Evolutionary conservation across 1,140 invertebrate genomes (phyloP).

Genomic region (Rhizoglyphus robini): DNA sequence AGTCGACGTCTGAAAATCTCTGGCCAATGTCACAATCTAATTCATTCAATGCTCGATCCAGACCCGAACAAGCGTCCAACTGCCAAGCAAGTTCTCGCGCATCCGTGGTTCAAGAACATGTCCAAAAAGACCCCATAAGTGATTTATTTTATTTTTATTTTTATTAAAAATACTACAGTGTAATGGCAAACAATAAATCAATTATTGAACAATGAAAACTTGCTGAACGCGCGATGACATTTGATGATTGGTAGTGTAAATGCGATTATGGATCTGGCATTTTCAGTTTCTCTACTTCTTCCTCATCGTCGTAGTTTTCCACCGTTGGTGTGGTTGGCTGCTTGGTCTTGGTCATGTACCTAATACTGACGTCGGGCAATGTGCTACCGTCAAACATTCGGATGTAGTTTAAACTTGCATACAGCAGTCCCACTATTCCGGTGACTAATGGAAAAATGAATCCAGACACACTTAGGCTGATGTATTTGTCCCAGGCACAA

Average conservation of each 20-base stretch:
- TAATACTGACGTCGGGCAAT: neutral
- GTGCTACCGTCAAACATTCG: neutral
- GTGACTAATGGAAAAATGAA: neutral
- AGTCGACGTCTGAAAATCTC: neutral
- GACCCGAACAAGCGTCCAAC: neutral
- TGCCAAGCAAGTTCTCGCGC: neutral
- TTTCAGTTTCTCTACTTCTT: too few relatives aligned
- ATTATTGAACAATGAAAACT: too few relatives aligned
- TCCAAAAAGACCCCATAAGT: too few relatives aligned
- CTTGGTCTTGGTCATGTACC: neutral
- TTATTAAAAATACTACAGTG: too few relatives aligned
- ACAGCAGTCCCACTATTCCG: neutral
- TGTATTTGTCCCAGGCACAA: slow-evolving; percentile 12
- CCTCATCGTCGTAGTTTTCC: too few relatives aligned
- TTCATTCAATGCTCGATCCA: neutral
- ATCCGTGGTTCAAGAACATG: neutral
- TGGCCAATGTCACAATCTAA: neutral
- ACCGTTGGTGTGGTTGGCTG: neutral
- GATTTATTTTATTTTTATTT: too few relatives aligned
- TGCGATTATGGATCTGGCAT: neutral
- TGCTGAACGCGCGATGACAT: too few relatives aligned
- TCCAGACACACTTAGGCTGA: neutral
- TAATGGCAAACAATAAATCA: too few relatives aligned
- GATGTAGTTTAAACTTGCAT: neutral
- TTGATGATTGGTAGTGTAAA: neutral